A percentile compares a stretch with the other conserved stretches of the same genome.
Evolutionary conservation across 2,888 invertebrate species (phyloP).

Genomic region (Chloroclysta siterata): DNA sequence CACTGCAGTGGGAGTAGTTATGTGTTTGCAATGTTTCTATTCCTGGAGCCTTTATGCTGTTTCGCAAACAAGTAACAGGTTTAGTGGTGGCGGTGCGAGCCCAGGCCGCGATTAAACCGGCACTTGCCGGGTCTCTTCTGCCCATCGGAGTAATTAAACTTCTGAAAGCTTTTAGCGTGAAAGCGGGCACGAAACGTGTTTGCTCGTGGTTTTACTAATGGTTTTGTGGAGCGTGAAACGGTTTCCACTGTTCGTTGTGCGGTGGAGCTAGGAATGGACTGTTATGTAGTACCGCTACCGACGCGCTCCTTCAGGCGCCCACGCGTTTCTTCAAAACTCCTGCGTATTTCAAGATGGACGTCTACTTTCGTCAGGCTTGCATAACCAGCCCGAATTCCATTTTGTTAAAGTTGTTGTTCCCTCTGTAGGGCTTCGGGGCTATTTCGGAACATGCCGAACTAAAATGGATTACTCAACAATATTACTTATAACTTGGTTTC

Average conservation of each 20-base stretch:
- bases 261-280: conserved; percentile 29
- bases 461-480: conserved; percentile 19
- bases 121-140: conserved; percentile 45
- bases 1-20: conserved; percentile 51
- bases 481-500: conserved; percentile 10
- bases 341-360: conserved; percentile 4
- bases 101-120: conserved; percentile 42
- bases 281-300: conserved; percentile 4
- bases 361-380: conserved; percentile 7
- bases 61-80: conserved; percentile 61
- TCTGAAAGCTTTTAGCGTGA: conserved; percentile 49
- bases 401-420: conserved; percentile 3
- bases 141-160: conserved; percentile 49
- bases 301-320: conserved; percentile 8
- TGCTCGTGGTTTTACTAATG: conserved; percentile 49
- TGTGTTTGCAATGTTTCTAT: conserved; percentile 64
- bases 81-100: conserved; percentile 44
- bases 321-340: conserved; percentile 19
- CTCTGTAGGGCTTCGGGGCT: conserved; percentile 10
- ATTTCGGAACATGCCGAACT: conserved; percentile 7
- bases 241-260: conserved; percentile 25
- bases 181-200: conserved; percentile 40
- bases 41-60: conserved; percentile 63
- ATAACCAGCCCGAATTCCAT: conserved; percentile 12
- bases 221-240: conserved; percentile 37